These are phyloP conservation scores for Xiphias gladius DNA, from an alignment of 2,113 vertebrate species.

Conservation along the genomic window DNA sequence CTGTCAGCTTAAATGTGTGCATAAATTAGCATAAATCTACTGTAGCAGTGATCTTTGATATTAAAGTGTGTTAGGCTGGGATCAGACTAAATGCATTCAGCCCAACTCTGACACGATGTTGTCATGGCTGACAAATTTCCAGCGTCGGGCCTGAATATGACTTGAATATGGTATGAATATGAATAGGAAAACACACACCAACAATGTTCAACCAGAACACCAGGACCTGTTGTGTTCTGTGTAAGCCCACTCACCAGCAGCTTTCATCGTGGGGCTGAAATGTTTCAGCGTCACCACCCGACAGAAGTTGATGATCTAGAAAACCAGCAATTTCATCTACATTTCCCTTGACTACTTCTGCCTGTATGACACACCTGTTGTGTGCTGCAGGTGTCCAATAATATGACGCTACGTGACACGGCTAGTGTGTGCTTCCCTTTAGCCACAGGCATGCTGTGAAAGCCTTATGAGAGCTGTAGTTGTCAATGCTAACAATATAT, in stretches of 20 bases:
- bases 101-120: too few relatives aligned
- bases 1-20: too few relatives aligned
- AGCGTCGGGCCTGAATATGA: too few relatives aligned
- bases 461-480: conserved; percentile 4
- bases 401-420: conserved; percentile 33
- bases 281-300: neutral
- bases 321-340: conserved; percentile 25
- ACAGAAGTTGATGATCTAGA: conserved; percentile 11
- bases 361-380: conserved; percentile 1
- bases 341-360: conserved; percentile 7
- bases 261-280: conserved; percentile 11
- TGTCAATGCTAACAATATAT: neutral
- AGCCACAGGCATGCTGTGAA: conserved; percentile 12
- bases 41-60: too few relatives aligned
- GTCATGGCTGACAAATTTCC: too few relatives aligned
- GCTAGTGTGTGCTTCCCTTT: conserved; percentile 38
- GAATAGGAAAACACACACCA: too few relatives aligned
- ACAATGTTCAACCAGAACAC: too few relatives aligned
- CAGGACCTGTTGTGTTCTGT: neutral
- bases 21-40: too few relatives aligned
- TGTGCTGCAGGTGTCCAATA: neutral
- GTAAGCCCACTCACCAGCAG: conserved; percentile 12
- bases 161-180: too few relatives aligned
- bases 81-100: too few relatives aligned
- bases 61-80: too few relatives aligned